phyloP scores from a whole-genome alignment of 2,113 vertebrate species.

The Ciconia boyciana region DNA sequence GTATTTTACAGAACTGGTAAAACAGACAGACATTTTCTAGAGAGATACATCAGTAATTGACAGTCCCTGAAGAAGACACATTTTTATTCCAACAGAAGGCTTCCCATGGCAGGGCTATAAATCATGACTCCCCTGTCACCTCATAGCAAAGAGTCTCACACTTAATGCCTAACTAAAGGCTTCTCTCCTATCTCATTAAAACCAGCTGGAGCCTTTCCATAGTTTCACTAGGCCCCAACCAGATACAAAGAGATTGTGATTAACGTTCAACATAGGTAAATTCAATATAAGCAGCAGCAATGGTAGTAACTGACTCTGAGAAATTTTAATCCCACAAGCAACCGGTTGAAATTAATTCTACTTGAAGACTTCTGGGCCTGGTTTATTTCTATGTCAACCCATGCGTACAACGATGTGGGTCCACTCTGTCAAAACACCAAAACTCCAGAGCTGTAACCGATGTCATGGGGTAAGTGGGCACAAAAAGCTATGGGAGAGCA shows the following conservation, averaged over 20 bases:
- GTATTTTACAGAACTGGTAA: neutral
- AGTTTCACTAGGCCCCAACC: neutral
- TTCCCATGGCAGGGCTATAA: neutral
- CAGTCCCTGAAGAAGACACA: neutral
- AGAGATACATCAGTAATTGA: neutral
- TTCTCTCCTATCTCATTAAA: neutral
- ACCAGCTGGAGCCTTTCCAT: neutral
- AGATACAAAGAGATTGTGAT: neutral
- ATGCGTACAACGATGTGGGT: fast-evolving
- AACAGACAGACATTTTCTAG: neutral
- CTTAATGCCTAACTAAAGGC: neutral
- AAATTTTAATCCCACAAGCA: neutral
- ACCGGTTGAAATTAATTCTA: neutral
- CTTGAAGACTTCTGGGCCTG: neutral
- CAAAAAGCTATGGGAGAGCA: neutral
- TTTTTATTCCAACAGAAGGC: neutral
- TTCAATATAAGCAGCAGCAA: neutral
- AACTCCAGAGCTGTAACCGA: fast-evolving
- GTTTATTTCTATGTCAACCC: neutral
- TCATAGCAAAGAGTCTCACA: neutral
- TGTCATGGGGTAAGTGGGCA: neutral
- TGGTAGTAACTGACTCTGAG: neutral
- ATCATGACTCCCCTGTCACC: neutral
- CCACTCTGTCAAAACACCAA: neutral
- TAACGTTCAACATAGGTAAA: neutral